Evolutionary conservation across 2,888 invertebrate species (phyloP), one percentile per base, ranked within the genome.

Genomic region (Monopis laevigella): DNA sequence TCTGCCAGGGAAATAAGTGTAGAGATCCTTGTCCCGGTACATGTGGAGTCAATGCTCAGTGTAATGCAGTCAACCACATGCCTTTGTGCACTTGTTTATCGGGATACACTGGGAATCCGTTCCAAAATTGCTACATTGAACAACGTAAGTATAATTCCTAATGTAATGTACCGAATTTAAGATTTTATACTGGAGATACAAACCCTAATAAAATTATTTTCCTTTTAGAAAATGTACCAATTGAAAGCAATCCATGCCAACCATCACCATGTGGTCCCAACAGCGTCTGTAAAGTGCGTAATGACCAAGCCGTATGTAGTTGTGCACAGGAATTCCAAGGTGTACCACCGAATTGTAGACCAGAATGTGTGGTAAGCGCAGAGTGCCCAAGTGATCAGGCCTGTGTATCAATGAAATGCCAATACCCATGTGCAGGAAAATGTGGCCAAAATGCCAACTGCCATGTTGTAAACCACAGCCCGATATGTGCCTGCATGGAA

Each of bases 191-290:
- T 24, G 24, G 24, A 10, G 10, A 24, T 24, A 24, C 10, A 24
- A 24, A 10, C 6, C 24, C 24, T 24, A 7, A 7, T 10, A 7
- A 7, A 24, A 21, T 21, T 8, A 21, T 21, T 29, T n/a, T 6
- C 4, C 19, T 36, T 36, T 41, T 43, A 80, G 82, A 63, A 46
- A 49, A 58, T 41, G 65, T 65, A 48, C 46, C 48, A 44, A 46
- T 47, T 41, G 62, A 58, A 48, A 47, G 53, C 42, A 58, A 87
- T 54, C 91, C 91, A 2, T 93, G 93, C 56, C 67, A 81, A 47
- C 91, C 92, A 39, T 87, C 89, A 2, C 92, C 92, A 0, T 94
- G 93, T 59, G 93, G 93, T 26, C 87, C 91, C 4, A 92, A 92
- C 57, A 91, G 92, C 48, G 82, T 88, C 52, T 93, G 93, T 56